Evolutionary conservation across 2,113 vertebrate genomes (phyloP).

Genomic region (Cryptotis parvus): DNA sequence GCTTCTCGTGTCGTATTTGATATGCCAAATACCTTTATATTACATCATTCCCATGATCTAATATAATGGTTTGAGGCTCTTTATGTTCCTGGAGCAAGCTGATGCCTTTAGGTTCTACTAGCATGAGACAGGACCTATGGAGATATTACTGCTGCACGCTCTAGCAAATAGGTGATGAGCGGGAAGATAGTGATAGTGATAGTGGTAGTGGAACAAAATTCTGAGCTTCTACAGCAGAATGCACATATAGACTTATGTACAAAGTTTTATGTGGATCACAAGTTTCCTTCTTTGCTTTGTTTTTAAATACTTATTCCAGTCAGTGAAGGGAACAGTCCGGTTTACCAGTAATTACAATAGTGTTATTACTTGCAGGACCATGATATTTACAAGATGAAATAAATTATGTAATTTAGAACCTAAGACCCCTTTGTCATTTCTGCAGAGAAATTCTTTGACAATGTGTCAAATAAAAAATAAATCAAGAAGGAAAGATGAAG

Average conservation of each 20-base stretch:
- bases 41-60: no score
- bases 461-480: neutral
- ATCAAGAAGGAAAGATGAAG: constrained; percentile 15
- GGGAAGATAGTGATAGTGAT: no score
- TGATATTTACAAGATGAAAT: constrained; percentile 17
- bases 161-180: no score
- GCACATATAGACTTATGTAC: neutral
- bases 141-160: no score
- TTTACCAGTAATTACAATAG: neutral
- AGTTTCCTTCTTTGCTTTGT: neutral
- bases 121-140: no score
- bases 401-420: neutral
- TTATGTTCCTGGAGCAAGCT: no score
- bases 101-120: no score
- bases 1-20: no score
- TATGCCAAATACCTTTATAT: no score
- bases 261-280: neutral
- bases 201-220: no score
- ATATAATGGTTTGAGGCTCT: no score
- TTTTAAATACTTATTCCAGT: neutral
- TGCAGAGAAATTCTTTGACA: neutral
- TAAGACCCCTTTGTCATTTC: neutral
- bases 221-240: neutral
- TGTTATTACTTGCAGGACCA: neutral
- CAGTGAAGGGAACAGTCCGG: neutral